These are phyloP conservation scores for Eptesicus fuscus DNA, from an alignment of 2,113 vertebrate genomes.

Conservation along the genomic window DNA sequence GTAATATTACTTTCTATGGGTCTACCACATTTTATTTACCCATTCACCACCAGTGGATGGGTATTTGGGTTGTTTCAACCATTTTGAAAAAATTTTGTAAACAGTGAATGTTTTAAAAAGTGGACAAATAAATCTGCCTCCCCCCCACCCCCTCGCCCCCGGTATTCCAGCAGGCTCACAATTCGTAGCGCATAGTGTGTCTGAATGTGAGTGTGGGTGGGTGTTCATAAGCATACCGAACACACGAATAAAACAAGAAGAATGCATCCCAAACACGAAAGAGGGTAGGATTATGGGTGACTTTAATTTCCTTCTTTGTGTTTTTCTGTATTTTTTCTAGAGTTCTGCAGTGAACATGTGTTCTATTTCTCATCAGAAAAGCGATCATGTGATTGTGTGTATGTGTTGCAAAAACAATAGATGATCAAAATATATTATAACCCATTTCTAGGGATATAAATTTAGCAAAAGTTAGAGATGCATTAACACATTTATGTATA, in stretches of 20 bases:
- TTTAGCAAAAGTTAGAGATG: slow-evolving; percentile 24
- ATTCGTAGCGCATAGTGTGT: rapidly evolving
- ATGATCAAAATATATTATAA: slow-evolving; percentile 58
- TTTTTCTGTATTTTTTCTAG: slow-evolving; percentile 33
- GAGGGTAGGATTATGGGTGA: not conserved
- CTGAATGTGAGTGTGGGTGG: rapidly evolving
- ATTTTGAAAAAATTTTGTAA: not conserved
- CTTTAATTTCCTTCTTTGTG: slow-evolving; percentile 32
- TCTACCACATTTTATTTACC: not conserved
- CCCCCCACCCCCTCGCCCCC: rapidly evolving
- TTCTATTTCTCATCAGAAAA: slow-evolving; percentile 43
- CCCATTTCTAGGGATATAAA: slow-evolving; percentile 25
- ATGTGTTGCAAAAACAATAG: slow-evolving; percentile 50
- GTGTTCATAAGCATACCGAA: too few species aligned
- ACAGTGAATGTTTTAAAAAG: not conserved
- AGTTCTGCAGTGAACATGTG: slow-evolving; percentile 33
- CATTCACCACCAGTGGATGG: not conserved
- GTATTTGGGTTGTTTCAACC: not conserved
- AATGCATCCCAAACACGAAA: not conserved
- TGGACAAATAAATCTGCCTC: not conserved
- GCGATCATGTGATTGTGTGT: not conserved
- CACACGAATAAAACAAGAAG: not conserved
- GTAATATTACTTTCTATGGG: not conserved
- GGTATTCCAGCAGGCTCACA: not conserved
- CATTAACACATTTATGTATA: not conserved